phyloP scores from a whole-genome alignment of 2,888 invertebrate genomes.

The Oligia fasciuncula region DNA sequence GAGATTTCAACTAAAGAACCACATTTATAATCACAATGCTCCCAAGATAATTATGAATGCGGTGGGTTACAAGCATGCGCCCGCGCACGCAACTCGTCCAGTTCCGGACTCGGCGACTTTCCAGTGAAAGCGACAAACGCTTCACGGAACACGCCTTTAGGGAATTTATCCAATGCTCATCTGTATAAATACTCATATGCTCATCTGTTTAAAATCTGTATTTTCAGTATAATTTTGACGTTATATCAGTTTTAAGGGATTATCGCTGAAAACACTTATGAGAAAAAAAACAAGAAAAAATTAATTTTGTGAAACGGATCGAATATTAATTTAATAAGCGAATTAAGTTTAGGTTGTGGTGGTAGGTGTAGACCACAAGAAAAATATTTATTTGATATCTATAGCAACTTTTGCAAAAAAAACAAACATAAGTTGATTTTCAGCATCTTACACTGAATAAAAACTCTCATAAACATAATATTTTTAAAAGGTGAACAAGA shows the following conservation, averaged over 20 bases:
- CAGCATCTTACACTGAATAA: no score
- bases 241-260: neutral
- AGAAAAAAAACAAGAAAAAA: neutral
- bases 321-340: neutral
- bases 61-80: slow-evolving; percentile 41
- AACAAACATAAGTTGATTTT: neutral
- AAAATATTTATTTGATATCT: neutral
- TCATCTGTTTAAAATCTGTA: neutral
- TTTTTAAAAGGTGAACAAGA: neutral
- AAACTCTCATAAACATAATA: neutral
- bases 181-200: slow-evolving; percentile 3
- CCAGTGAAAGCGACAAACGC: slow-evolving; percentile 85
- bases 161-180: slow-evolving; percentile 68
- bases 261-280: neutral
- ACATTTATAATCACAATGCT: slow-evolving; percentile 37
- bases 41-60: slow-evolving; percentile 52
- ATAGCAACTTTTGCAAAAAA: neutral
- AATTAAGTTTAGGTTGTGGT: neutral
- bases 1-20: neutral
- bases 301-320: fast-evolving
- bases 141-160: slow-evolving; percentile 72
- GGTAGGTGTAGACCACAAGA: neutral
- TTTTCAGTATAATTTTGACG: neutral
- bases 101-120: slow-evolving; percentile 83
- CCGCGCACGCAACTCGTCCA: slow-evolving; percentile 68